Evolutionary conservation across 2,113 vertebrate species (phyloP), one percentile per base, ranked within the genome.

Genomic region (Piliocolobus tephrosceles): DNA sequence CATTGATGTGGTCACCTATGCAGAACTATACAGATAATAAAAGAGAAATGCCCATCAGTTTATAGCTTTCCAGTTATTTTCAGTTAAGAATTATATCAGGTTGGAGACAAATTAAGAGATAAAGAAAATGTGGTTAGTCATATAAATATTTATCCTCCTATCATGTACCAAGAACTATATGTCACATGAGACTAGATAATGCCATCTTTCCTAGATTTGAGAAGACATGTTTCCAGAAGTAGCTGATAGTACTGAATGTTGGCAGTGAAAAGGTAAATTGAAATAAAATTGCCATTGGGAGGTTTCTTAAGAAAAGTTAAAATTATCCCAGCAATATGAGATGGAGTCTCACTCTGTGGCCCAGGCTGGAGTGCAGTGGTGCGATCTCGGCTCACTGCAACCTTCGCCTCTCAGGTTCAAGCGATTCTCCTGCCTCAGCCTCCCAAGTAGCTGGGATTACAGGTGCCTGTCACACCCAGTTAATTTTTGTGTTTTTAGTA

Each of bases 41-140:
- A n/a, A 83, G 40, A 86, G 52, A 83, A 94, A 88, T 8, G n/a
- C 25, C 47, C 57, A 17, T 95, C 47, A 43, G 35, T 89, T 85
- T 91, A 22, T 91, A 87, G 84, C 10, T 76, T 92, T 87, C 38
- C 40, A 25, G 50, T 88, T 85, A 66, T 90, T 90, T 86, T 93
- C 18, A 66, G 22, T 68, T 52, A 58, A 64, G 64, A 82, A 61
- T 80, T 96, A 0, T 88, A n/a, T 93, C 47, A 73, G 23, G 35
- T 87, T 87, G 47, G 72, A 88, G 40, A 66, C 32, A 90, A 94
- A 81, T 38, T 76, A 64, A 95, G 23, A 83, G 7, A 57, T 57
- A 40, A 78, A 68, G 32, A 82, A 89, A 80, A 52, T 18, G 17
- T 55, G 11, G n/a, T 52, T 66, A 32, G 27, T 92, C 83, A 70